Conservation (phyloP, 2,888 invertebrate species). For the Heliconius ismenius region DNA sequence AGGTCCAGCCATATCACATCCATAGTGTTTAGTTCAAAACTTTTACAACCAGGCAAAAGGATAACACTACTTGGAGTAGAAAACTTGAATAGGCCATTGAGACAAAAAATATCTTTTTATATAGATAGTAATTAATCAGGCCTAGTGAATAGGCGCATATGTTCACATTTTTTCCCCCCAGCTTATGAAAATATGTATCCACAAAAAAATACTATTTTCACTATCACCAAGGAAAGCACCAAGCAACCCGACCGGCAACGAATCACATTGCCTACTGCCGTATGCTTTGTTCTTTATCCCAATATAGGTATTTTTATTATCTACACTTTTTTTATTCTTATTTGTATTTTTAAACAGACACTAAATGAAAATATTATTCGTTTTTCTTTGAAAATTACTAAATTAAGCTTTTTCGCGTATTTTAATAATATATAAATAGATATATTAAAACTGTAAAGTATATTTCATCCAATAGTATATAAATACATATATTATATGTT, state of each 20-base stretch:
- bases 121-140: not conserved
- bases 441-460: not conserved
- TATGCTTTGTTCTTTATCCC: conserved; percentile 3
- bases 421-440: not conserved
- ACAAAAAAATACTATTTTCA: not conserved
- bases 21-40: conserved; percentile 60
- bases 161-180: not conserved
- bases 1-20: conserved; percentile 74
- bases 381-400: too few species aligned
- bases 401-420: too few species aligned
- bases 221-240: conserved; percentile 2
- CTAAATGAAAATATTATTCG: not conserved
- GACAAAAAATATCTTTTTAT: not conserved
- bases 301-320: not conserved
- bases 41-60: conserved; percentile 37
- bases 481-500: too few species aligned
- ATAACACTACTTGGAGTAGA: conserved; percentile 3
- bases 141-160: not conserved
- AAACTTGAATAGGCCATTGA: not conserved
- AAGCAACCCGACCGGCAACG: not conserved
- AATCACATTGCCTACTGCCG: conserved; percentile 26
- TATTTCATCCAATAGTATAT: not conserved
- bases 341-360: not conserved
- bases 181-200: not conserved
- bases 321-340: not conserved